These are phyloP conservation scores for Sipha flava DNA, from an alignment of 1,140 invertebrate species.

Conservation along the genomic window DNA sequence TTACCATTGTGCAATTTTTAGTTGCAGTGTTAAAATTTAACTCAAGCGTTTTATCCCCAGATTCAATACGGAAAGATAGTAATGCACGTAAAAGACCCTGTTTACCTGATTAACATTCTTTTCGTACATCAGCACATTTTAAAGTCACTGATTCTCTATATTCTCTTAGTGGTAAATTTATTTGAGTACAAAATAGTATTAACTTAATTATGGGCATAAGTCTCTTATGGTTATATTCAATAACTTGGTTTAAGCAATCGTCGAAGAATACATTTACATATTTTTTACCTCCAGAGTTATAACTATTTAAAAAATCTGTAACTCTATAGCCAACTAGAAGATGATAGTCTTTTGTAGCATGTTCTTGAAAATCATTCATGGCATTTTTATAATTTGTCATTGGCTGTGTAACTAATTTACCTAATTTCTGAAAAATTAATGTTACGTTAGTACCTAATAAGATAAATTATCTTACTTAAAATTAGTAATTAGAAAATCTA, in stretches of 20 bases:
- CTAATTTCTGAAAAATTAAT: not conserved
- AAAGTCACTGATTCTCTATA: not conserved
- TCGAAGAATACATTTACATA: not conserved
- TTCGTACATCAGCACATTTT: not conserved
- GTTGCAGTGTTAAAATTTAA: not conserved
- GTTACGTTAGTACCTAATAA: no score
- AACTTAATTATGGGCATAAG: not conserved
- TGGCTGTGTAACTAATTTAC: not conserved
- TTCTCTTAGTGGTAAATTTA: not conserved
- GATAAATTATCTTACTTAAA: no score
- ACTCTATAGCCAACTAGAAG: not conserved
- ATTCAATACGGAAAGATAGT: not conserved
- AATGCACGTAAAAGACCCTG: not conserved
- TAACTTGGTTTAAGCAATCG: not conserved
- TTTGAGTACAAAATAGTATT: not conserved
- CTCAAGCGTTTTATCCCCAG: not conserved
- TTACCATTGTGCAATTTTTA: slow-evolving; percentile 34
- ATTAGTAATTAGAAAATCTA: no score
- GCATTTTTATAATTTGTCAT: not conserved
- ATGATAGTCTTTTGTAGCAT: not conserved
- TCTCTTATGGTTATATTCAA: not conserved
- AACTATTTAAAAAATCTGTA: not conserved
- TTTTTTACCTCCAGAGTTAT: not conserved
- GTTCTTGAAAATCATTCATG: not conserved
- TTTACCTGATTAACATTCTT: not conserved